A percentile compares a stretch with the other conserved stretches of the same genome.
Conservation (phyloP, 2,113 vertebrate genomes). For the Thinocorus orbignyianus region DNA sequence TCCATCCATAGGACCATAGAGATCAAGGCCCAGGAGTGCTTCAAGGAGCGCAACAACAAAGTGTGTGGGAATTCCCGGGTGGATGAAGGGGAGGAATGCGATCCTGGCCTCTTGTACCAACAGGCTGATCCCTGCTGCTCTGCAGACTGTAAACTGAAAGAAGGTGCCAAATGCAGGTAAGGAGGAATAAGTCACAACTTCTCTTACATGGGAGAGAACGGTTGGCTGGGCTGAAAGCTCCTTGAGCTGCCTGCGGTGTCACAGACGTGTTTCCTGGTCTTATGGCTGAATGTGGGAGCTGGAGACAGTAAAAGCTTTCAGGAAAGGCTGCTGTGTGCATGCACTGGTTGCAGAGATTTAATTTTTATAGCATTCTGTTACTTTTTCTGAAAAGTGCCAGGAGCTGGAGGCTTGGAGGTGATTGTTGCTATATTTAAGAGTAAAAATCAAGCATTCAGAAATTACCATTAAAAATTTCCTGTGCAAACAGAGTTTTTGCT, state of each 20-base stretch:
- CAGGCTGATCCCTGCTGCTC: conserved; percentile 88
- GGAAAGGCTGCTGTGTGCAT: background rate
- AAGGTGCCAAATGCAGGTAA: conserved; percentile 86
- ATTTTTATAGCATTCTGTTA: background rate
- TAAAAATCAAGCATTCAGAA: background rate
- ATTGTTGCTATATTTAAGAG: background rate
- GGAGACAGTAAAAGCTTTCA: background rate
- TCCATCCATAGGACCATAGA: conserved; percentile 89
- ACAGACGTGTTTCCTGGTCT: background rate
- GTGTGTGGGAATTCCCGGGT: conserved; percentile 97
- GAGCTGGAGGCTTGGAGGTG: background rate
- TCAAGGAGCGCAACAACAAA: conserved; percentile 91
- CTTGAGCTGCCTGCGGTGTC: background rate
- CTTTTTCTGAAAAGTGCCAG: background rate
- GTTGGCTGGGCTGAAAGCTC: background rate
- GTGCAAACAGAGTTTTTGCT: background rate
- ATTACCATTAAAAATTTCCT: background rate
- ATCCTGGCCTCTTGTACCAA: conserved; percentile 89
- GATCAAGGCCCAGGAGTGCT: conserved; percentile 88
- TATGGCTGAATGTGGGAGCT: background rate
- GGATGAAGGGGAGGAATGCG: conserved; percentile 93
- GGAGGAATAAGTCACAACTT: background rate
- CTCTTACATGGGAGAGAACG: accelerated
- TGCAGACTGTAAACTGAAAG: conserved; percentile 82
- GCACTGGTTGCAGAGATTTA: background rate